Evolutionary conservation across 2,888 invertebrate genomes (phyloP).

Genomic region (Strigamia crassipes): DNA sequence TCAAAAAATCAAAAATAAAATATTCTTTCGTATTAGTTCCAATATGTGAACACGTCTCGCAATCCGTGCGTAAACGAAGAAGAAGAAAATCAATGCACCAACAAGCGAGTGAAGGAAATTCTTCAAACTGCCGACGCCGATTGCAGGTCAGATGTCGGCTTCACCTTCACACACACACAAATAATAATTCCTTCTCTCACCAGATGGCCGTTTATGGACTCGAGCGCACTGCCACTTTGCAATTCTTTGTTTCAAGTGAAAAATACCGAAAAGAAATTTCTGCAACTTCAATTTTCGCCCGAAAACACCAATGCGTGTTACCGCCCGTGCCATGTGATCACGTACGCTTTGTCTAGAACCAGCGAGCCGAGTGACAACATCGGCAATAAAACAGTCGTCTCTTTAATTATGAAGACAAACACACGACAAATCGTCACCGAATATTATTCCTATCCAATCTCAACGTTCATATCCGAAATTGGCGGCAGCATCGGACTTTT

Average conservation of each 20-base stretch:
- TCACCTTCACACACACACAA: neutral
- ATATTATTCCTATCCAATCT: neutral
- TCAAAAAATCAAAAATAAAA: no score
- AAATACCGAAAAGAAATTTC: no score
- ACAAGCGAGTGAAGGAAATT: neutral
- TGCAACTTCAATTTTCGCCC: no score
- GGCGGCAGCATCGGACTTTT: neutral
- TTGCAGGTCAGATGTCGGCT: neutral
- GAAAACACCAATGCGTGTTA: no score
- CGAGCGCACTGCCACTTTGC: neutral
- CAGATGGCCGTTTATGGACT: neutral
- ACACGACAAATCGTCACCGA: neutral
- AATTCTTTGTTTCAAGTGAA: neutral
- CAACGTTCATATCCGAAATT: neutral
- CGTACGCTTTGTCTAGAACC: no score
- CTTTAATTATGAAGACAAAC: neutral
- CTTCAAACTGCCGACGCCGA: neutral
- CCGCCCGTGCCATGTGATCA: no score
- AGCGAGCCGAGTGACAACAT: no score
- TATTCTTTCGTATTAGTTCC: neutral
- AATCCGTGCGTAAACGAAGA: neutral
- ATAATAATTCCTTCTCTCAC: neutral
- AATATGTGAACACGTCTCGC: neutral
- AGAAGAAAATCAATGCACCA: neutral
- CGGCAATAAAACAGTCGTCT: no score